These are phyloP conservation scores for Heliothis subflexa DNA, from an alignment of 1,140 invertebrate genomes.

Conservation along the genomic window DNA sequence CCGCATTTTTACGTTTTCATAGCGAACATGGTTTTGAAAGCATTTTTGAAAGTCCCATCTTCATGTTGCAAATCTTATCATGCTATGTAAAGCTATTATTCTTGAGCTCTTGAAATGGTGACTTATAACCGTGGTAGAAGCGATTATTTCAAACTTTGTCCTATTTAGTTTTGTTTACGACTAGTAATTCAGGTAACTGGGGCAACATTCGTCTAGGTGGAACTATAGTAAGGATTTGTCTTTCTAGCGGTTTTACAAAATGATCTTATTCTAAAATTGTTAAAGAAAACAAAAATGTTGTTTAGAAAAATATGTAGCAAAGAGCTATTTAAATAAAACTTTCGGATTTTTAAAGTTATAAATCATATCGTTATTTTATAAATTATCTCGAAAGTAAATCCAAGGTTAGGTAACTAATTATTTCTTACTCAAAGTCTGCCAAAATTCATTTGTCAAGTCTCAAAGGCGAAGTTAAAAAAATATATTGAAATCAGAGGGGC, in stretches of 20 bases:
- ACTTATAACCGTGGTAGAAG: too few relatives aligned
- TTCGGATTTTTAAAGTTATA: too few relatives aligned
- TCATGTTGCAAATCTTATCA: background rate
- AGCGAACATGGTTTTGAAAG: background rate
- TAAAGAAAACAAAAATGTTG: background rate
- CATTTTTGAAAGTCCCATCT: background rate
- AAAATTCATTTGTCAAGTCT: background rate
- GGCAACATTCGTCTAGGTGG: background rate
- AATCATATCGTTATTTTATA: too few relatives aligned
- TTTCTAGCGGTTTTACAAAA: background rate
- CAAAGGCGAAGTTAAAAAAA: background rate
- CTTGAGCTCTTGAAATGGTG: background rate
- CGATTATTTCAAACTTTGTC: background rate
- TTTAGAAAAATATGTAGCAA: background rate
- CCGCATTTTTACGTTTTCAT: constrained; percentile 20
- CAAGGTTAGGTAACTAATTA: background rate
- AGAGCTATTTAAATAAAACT: background rate
- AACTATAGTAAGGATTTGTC: too few relatives aligned
- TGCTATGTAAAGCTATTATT: background rate
- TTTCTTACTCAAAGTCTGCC: background rate
- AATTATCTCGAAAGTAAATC: too few relatives aligned
- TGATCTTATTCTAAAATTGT: background rate
- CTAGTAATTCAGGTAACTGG: background rate
- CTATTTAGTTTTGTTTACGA: background rate
- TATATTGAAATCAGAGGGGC: background rate